Evolutionary conservation across 2,113 vertebrate genomes (phyloP).

Genomic region (Microcebus griseorufus): DNA sequence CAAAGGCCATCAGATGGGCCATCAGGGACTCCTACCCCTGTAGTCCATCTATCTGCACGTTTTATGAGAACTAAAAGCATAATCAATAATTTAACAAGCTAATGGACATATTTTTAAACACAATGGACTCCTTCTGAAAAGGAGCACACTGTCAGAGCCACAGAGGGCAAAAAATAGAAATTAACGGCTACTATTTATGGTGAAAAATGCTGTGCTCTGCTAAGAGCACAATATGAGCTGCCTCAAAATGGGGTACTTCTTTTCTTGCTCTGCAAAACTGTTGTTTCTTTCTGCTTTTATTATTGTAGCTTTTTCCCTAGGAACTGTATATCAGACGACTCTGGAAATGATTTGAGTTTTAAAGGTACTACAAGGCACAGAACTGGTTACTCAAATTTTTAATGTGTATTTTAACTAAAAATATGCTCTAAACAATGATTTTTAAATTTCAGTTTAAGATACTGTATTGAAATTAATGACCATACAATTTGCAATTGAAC

Average conservation of each 20-base stretch:
- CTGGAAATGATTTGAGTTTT: not conserved
- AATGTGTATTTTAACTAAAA: not conserved
- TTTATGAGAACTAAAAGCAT: constrained; percentile 80
- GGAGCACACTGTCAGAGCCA: not conserved
- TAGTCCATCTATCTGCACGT: constrained; percentile 58
- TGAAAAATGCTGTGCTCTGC: not conserved
- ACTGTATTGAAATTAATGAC: not conserved
- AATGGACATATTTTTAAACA: constrained; percentile 78
- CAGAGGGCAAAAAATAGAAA: constrained; percentile 24
- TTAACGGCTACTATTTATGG: not conserved
- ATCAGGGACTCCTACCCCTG: not conserved
- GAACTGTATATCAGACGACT: not conserved
- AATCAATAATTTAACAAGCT: constrained; percentile 83
- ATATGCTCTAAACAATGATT: not conserved
- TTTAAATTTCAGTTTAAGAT: not conserved
- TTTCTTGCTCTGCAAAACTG: not conserved
- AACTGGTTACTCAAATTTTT: not conserved
- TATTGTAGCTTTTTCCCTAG: not conserved
- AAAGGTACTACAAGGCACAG: not conserved
- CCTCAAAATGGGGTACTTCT: fast-evolving
- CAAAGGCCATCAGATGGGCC: constrained; percentile 34
- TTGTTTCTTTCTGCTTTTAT: not conserved
- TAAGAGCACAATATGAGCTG: not conserved
- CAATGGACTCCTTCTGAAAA: constrained; percentile 2
- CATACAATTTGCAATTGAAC: not conserved